phyloP scores from a whole-genome alignment of 2,797 vertebrate genomes.

The Rhabdomys pumilio region DNA sequence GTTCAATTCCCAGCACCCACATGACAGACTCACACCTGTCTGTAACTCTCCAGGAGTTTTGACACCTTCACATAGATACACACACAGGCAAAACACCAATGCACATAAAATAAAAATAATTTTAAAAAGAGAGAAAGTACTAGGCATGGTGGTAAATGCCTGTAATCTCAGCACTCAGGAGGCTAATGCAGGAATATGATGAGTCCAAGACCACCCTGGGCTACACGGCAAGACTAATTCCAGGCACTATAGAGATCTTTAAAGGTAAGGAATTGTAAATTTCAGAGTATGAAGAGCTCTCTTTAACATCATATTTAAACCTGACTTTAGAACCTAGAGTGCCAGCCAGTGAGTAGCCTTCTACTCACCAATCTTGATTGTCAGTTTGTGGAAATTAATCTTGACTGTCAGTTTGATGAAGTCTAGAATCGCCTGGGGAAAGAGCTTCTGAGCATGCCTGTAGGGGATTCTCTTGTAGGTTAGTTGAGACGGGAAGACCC shows the following conservation, averaged over 20 bases:
- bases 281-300: constrained; percentile 34
- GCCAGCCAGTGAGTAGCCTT: neutral
- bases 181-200: neutral
- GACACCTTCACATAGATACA: neutral
- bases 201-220: neutral
- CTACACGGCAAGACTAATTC: neutral
- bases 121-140: neutral
- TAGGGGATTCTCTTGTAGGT: too few relatives aligned
- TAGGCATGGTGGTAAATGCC: neutral
- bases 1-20: neutral
- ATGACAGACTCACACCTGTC: neutral
- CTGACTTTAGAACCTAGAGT: neutral
- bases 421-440: neutral
- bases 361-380: neutral
- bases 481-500: neutral
- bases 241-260: neutral
- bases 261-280: neutral
- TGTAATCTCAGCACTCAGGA: neutral
- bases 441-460: neutral
- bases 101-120: neutral
- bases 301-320: constrained; percentile 13
- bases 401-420: neutral
- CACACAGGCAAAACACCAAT: neutral
- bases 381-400: too few relatives aligned
- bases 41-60: neutral